Percentiles rank a stretch among this genome's conserved stretches.
phyloP scores from a whole-genome alignment of 2,113 vertebrate species.

The Muntiacus reevesi region DNA sequence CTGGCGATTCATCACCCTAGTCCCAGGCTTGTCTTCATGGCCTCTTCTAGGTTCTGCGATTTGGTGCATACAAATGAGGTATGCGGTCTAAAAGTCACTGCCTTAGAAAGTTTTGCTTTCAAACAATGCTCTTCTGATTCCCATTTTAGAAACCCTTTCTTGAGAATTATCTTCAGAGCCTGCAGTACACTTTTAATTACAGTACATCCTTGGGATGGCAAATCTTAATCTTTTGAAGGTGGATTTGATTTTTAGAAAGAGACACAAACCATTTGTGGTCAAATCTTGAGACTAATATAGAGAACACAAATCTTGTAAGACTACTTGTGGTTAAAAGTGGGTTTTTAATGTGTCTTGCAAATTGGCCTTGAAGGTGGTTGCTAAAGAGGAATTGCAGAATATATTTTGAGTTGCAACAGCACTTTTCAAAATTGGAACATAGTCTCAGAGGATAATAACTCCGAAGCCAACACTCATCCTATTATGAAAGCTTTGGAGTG shows the following conservation, averaged over 20 bases:
- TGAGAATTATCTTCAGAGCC: background rate
- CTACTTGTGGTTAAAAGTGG: background rate
- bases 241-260: background rate
- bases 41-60: background rate
- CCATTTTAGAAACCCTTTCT: background rate
- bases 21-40: rapidly evolving
- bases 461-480: background rate
- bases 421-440: background rate
- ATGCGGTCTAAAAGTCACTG: background rate
- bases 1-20: rapidly evolving
- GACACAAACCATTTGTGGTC: background rate
- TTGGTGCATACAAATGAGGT: background rate
- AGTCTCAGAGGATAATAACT: background rate
- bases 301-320: background rate
- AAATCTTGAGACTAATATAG: background rate
- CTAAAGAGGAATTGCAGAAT: background rate
- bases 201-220: background rate
- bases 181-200: background rate
- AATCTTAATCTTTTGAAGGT: background rate
- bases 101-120: background rate
- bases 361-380: background rate
- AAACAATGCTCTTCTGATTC: background rate
- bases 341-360: background rate
- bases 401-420: background rate
- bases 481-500: background rate